These are phyloP conservation scores for Gryllus longicercus DNA, from an alignment of 2,888 invertebrate genomes.

Conservation along the genomic window DNA sequence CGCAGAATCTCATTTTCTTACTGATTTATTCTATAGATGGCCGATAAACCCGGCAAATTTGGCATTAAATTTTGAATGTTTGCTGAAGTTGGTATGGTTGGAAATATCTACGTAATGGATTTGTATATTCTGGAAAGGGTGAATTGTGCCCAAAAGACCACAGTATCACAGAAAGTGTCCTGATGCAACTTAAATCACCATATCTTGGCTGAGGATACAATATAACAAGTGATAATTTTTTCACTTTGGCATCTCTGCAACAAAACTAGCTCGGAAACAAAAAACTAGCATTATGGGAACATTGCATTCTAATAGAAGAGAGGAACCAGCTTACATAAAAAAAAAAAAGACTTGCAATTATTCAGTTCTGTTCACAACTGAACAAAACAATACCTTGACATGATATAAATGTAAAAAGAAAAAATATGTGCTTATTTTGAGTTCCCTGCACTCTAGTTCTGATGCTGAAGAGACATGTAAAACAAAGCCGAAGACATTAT, in stretches of 20 bases:
- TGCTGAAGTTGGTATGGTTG: slow-evolving; percentile 17
- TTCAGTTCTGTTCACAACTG: neutral
- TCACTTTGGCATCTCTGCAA: slow-evolving; percentile 1
- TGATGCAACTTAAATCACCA: slow-evolving; percentile 22
- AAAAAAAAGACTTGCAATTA: neutral
- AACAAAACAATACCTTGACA: neutral
- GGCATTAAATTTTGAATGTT: slow-evolving; percentile 19
- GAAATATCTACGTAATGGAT: slow-evolving; percentile 27
- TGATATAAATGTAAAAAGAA: neutral
- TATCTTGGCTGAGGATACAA: neutral
- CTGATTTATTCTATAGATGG: neutral
- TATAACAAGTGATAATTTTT: neutral
- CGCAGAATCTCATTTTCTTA: neutral
- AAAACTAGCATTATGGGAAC: slow-evolving; percentile 19
- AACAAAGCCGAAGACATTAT: neutral
- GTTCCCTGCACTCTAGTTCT: neutral
- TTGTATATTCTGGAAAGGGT: slow-evolving; percentile 25
- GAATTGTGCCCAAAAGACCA: slow-evolving; percentile 18
- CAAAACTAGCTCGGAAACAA: neutral
- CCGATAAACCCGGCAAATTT: neutral
- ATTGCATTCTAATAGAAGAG: neutral
- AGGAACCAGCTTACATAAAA: neutral
- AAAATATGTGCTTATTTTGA: neutral
- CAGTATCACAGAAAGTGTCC: slow-evolving; percentile 18
- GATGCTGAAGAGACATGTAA: neutral